Base-by-base conservation (phyloP, 2,888 invertebrate species). In the Microplitis deprimator region DNA sequence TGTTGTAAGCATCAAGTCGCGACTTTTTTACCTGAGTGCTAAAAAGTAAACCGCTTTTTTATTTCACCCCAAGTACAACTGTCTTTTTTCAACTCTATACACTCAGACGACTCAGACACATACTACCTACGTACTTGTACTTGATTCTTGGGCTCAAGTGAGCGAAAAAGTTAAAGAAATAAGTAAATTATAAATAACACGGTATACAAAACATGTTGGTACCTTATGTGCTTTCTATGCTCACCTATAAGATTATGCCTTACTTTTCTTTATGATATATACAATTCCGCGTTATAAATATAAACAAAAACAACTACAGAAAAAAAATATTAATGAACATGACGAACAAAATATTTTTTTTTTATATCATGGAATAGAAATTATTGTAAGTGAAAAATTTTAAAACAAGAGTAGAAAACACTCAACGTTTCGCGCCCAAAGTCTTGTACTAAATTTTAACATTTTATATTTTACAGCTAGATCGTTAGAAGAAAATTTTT, bases 1-100 rank as follows among this genome's bases (percentile, higher is more conserved):
- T 65, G 65, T 65, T 65, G 29, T 29, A 65, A 65, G 65, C 38
- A 29, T 29, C 20, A 65, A 65, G 65, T 65, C 65, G 65, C 65
- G 29, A 65, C 29, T 65, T 29, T 65, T 65, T 65, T 65, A 65
- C 38, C 38, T 29, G 0, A 65, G 29, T 8, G 65, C 65, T 65
- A 65, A 65, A 50, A 50, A 65, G 65, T 65, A 65, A 65, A 29
- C 65, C 65, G 65, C 38, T 65, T 65, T 65, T 65, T 65, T 13
- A 50, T 5, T 50, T 50, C 8, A 50, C 13, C 50, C 50, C 50
- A 50, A 50, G 50, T 50, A 50, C 50, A 50, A 50, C 50, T 50
- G 50, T 50, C 50, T 50, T 50, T 50, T 13, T 50, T 50, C 8
- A 50, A 13, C 13, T 50, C 6, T 50, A 10, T 13, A 50, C 2